phyloP scores from a whole-genome alignment of 2,888 invertebrate genomes.

The Spicauda simplicius region DNA sequence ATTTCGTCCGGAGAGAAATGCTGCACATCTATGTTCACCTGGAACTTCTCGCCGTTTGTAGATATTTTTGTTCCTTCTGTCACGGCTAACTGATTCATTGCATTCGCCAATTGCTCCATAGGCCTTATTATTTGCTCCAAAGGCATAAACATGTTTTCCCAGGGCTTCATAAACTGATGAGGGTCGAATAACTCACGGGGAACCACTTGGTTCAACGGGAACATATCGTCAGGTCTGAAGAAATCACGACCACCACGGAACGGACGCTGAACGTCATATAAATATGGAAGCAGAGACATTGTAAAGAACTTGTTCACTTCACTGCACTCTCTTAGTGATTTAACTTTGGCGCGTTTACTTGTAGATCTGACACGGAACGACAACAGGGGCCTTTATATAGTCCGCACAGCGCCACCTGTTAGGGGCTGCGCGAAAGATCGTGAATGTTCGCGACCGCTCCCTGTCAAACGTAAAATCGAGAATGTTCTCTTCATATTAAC shows the following conservation, averaged over 20 bases:
- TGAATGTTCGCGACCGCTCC: slow-evolving; percentile 52
- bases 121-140: slow-evolving; percentile 57
- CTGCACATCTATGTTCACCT: slow-evolving; percentile 90
- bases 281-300: slow-evolving; percentile 68
- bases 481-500: slow-evolving; percentile 39
- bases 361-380: slow-evolving; percentile 30
- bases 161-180: slow-evolving; percentile 45
- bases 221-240: slow-evolving; percentile 43
- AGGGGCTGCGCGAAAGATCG: slow-evolving; percentile 36
- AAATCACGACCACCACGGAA: slow-evolving; percentile 70
- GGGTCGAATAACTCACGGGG: slow-evolving; percentile 46
- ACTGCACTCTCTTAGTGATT: slow-evolving; percentile 29
- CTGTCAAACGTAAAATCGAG: slow-evolving; percentile 20
- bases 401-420: slow-evolving; percentile 54
- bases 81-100: slow-evolving; percentile 68
- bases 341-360: slow-evolving; percentile 15
- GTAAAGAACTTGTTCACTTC: slow-evolving; percentile 41
- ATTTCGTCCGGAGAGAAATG: slow-evolving; percentile 92
- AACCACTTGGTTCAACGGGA: slow-evolving; percentile 48
- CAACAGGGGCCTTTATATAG: slow-evolving; percentile 50
- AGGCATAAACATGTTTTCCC: slow-evolving; percentile 51
- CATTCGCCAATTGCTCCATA: slow-evolving; percentile 61
- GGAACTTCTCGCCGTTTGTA: slow-evolving; percentile 84
- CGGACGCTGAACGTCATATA: slow-evolving; percentile 64
- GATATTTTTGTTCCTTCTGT: slow-evolving; percentile 75